Evolutionary conservation across 2,888 invertebrate genomes (phyloP).

Genomic region (Campaea margaritaria): DNA sequence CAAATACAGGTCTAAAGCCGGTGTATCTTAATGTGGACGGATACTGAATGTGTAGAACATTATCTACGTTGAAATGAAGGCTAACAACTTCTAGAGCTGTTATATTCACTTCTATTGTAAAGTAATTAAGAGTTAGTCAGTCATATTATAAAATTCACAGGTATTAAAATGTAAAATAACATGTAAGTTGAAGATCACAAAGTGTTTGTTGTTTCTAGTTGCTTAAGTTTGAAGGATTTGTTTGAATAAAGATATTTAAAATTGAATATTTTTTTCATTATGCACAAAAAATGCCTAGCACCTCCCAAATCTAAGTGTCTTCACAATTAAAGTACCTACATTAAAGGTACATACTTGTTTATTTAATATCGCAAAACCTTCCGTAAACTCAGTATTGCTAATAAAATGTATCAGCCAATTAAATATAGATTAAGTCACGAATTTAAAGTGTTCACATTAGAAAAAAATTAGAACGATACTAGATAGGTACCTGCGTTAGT

Average conservation of each 20-base stretch:
- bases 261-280: background rate
- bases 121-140: background rate
- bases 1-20: too few relatives aligned
- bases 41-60: too few relatives aligned
- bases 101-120: background rate
- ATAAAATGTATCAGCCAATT: too few relatives aligned
- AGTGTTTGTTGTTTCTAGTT: slow-evolving; percentile 28
- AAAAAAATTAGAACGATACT: slow-evolving; percentile 1
- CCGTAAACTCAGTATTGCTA: too few relatives aligned
- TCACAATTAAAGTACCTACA: too few relatives aligned
- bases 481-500: slow-evolving; percentile 3
- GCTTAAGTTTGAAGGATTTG: slow-evolving; percentile 25
- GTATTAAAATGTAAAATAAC: background rate
- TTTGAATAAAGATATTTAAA: slow-evolving; percentile 33
- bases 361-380: too few relatives aligned
- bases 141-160: background rate
- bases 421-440: too few relatives aligned
- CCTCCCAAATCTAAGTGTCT: too few relatives aligned
- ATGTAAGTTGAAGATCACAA: slow-evolving; percentile 1
- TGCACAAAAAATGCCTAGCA: too few relatives aligned
- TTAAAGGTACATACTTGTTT: too few relatives aligned
- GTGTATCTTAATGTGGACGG: too few relatives aligned
- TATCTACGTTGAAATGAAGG: background rate
- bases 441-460: too few relatives aligned
- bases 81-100: background rate